phyloP scores from a whole-genome alignment of 2,888 invertebrate genomes.

The Amphiduros pacificus region DNA sequence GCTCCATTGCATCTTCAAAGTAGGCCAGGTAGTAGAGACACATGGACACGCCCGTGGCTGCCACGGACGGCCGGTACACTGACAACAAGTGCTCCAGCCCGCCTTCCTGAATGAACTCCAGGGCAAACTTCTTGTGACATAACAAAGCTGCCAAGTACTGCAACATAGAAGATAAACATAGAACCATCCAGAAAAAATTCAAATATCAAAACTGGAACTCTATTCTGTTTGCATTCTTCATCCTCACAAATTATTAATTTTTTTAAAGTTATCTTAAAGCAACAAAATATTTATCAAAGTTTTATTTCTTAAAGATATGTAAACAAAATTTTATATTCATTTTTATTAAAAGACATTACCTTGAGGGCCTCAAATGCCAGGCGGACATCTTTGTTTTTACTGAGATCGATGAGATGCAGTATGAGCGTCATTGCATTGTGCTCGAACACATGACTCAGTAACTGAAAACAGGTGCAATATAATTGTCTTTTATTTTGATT shows the following conservation, averaged over 20 bases:
- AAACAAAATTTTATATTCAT: not conserved
- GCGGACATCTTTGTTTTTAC: slow-evolving; percentile 85
- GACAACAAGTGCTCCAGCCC: slow-evolving; percentile 84
- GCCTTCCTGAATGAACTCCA: slow-evolving; percentile 88
- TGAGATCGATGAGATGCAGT: slow-evolving; percentile 84
- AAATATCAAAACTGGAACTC: too few species aligned
- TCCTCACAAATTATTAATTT: too few species aligned
- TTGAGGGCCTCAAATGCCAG: slow-evolving; percentile 93
- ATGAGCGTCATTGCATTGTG: slow-evolving; percentile 88
- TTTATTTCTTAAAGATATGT: not conserved
- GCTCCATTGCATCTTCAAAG: slow-evolving; percentile 96
- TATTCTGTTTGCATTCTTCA: too few species aligned
- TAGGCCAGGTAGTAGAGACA: slow-evolving; percentile 96
- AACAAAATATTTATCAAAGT: too few species aligned
- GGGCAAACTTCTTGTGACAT: slow-evolving; percentile 97
- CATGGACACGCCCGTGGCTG: slow-evolving; percentile 94
- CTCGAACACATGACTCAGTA: slow-evolving; percentile 90
- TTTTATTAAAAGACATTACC: slow-evolving; percentile 38
- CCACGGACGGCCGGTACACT: slow-evolving; percentile 90
- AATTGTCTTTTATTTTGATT: too few species aligned
- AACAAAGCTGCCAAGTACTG: slow-evolving; percentile 89
- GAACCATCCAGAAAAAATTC: too few species aligned
- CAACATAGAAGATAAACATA: too few species aligned
- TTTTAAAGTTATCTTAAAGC: too few species aligned
- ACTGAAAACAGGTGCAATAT: slow-evolving; percentile 66